Percentiles rank a stretch among this genome's conserved stretches.
Conservation (phyloP, 2,797 vertebrate species). For the Psittacula echo region DNA sequence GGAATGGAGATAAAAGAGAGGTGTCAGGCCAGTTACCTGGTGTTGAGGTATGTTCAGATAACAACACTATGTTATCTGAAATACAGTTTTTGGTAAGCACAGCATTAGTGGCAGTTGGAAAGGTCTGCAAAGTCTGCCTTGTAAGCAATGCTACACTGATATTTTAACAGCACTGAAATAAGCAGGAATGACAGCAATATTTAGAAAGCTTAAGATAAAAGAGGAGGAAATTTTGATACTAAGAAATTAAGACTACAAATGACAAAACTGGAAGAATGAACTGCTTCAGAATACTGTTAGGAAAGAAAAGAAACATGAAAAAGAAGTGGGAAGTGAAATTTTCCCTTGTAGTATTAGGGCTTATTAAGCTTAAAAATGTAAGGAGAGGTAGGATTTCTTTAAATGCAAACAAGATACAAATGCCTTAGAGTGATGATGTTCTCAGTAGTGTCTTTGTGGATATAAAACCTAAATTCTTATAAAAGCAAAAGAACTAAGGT, state of each 20-base stretch:
- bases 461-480: background rate
- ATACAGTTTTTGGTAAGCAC: background rate
- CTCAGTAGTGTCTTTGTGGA: background rate
- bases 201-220: background rate
- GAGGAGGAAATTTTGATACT: background rate
- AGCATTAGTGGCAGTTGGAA: background rate
- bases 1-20: background rate
- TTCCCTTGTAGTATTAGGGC: background rate
- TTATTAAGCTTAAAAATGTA: background rate
- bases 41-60: background rate
- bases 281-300: background rate
- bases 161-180: background rate
- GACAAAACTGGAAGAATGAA: background rate
- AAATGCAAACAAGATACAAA: background rate
- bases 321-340: background rate
- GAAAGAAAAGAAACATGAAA: background rate
- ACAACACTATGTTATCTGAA: background rate
- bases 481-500: background rate
- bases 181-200: background rate
- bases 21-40: background rate
- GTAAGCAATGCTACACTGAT: background rate
- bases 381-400: background rate
- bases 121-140: background rate
- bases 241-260: background rate
- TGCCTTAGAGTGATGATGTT: background rate